Evolutionary conservation across 2,888 invertebrate genomes (phyloP), one percentile per base, ranked within the genome.

Genomic region (Cryptocephalus moraei): DNA sequence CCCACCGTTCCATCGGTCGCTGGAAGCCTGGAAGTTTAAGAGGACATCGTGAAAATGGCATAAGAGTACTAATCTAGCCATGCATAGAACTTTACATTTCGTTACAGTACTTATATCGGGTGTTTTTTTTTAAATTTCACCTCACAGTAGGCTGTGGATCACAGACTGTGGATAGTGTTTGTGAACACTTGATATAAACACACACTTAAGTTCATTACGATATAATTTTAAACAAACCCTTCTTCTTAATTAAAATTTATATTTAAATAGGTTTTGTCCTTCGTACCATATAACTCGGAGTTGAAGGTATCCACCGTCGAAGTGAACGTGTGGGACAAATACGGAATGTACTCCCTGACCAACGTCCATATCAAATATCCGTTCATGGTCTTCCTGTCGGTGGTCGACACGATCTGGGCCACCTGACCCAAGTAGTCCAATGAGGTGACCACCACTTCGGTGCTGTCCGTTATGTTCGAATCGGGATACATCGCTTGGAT

Each of bases 331-430:
- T 69, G 65, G 2, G 77, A 75, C 47, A 81, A 64, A 55, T 76
- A 78, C 2, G 77, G 76, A 11, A 76, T 62, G 61, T 77, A 79
- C 40, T 69, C 66, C 31, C 71, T 65, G 2, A 76, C 73, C 38
- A 80, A 62, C 31, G 73, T 72, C 79, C 80, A 80, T 54, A 78
- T 76, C 49, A 78, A 60, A 61, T 79, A 81, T 58, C 78, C 76
- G 62, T 79, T 79, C 55, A 78, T 61, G 9, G 73, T 73, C 47
- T 75, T 62, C 44, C 68, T 61, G 53, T 77, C 76, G 10, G 76
- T 74, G 0, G 73, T 65, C 0, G 76, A 71, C 22, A 77, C 70
- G 11, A 78, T 70, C 46, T 65, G 67, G 8, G 77, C 74, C 46
- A 80, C 66, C 48, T 74, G 70, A 33, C 62, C 60, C 32, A 80